These are phyloP conservation scores for Himantopus leucocephalus DNA, from an alignment of 2,113 vertebrate species.

Conservation along the genomic window DNA sequence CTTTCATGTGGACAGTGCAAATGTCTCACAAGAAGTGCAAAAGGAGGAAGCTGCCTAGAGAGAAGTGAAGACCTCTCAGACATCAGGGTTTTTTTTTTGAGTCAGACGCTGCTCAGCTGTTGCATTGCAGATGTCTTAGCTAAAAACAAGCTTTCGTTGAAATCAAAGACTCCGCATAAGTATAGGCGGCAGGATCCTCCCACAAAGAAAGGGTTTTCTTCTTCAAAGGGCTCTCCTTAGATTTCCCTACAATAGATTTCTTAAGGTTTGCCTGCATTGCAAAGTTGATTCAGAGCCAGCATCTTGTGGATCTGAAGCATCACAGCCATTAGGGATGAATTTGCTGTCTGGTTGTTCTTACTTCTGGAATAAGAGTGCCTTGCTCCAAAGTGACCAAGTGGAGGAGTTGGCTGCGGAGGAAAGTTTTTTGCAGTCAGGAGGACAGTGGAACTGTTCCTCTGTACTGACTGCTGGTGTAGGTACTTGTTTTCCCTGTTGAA, in stretches of 20 bases:
- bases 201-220: slow-evolving; percentile 11
- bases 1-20: background rate
- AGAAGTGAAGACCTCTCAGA: slow-evolving; percentile 33
- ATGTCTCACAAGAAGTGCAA: background rate
- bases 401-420: background rate
- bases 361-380: background rate
- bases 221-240: slow-evolving; percentile 19
- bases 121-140: slow-evolving; percentile 17
- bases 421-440: background rate
- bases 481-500: background rate
- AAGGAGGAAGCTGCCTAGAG: slow-evolving; percentile 21
- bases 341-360: background rate
- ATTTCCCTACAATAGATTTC: slow-evolving; percentile 18
- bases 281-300: background rate
- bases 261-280: background rate
- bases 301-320: background rate
- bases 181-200: background rate
- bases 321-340: background rate
- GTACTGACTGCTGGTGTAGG: background rate
- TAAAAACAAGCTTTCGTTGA: background rate
- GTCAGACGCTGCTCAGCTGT: slow-evolving; percentile 32
- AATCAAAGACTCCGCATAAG: background rate
- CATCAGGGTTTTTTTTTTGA: background rate
- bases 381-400: background rate
- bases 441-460: background rate